Percentiles rank a stretch among this genome's conserved stretches.
These are phyloP conservation scores for Amphipyra berbera DNA, from an alignment of 2,888 invertebrate species.

Conservation along the genomic window DNA sequence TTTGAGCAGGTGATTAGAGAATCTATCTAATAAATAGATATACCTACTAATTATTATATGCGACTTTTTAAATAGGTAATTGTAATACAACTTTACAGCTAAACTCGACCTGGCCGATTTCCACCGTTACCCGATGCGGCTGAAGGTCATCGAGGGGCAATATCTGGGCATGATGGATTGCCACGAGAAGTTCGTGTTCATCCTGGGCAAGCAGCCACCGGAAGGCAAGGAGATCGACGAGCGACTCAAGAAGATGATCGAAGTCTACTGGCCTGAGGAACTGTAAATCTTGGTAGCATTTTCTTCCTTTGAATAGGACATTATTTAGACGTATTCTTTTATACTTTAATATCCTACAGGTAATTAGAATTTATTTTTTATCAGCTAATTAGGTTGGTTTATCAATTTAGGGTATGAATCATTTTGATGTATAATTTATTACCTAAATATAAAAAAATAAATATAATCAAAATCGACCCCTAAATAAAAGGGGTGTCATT, in stretches of 20 bases:
- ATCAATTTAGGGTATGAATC: neutral
- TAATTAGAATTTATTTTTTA: neutral
- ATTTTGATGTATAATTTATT: neutral
- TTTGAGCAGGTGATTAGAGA: too few species aligned
- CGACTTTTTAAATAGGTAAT: too few species aligned
- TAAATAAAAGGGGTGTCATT: neutral
- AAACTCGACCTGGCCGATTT: slow-evolving; percentile 75
- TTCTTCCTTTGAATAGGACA: slow-evolving; percentile 5
- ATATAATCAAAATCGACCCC: neutral
- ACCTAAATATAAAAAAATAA: neutral
- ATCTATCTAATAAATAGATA: too few species aligned
- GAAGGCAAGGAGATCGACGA: slow-evolving; percentile 72
- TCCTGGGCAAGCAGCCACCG: slow-evolving; percentile 74
- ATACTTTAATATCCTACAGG: slow-evolving; percentile 26
- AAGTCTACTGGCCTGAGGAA: slow-evolving; percentile 78
- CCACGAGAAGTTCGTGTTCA: slow-evolving; percentile 79
- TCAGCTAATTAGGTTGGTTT: slow-evolving; percentile 3
- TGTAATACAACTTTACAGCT: slow-evolving; percentile 55
- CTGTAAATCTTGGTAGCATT: slow-evolving; percentile 35
- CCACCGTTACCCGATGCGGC: slow-evolving; percentile 78
- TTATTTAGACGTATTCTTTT: slow-evolving; percentile 23
- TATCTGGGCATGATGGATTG: slow-evolving; percentile 84
- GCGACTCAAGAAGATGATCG: slow-evolving; percentile 74
- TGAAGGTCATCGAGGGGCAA: slow-evolving; percentile 76
- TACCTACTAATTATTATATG: too few species aligned